phyloP scores from a whole-genome alignment of 2,888 invertebrate genomes.

The Lithophane semibrunnea region DNA sequence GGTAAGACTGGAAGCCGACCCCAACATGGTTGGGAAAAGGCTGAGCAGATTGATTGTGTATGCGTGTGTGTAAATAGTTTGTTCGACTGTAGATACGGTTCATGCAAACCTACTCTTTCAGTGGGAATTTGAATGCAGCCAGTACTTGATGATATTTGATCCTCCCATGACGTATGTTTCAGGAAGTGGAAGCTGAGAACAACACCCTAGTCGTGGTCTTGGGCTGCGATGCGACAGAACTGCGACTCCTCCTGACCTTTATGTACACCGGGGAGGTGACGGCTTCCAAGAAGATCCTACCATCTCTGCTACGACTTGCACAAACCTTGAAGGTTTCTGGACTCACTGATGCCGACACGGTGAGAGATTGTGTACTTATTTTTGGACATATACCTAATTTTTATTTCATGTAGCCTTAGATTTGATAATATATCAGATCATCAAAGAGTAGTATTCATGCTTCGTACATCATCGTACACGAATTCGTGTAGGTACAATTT shows the following conservation, averaged over 20 bases:
- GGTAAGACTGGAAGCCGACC: no score
- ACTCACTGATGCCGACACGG: constrained; percentile 93
- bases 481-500: no score
- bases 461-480: neutral
- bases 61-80: neutral
- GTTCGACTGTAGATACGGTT: neutral
- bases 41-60: no score
- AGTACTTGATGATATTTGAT: constrained; percentile 13
- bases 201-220: constrained; percentile 94
- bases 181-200: constrained; percentile 93
- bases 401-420: neutral
- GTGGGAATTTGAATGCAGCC: neutral
- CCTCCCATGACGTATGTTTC: constrained; percentile 58
- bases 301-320: constrained; percentile 94
- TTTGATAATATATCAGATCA: neutral
- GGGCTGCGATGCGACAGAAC: constrained; percentile 93
- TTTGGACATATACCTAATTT: neutral
- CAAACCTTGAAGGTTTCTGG: constrained; percentile 95
- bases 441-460: neutral
- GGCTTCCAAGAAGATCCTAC: constrained; percentile 94
- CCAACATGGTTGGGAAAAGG: no score
- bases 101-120: neutral
- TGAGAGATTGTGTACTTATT: constrained; percentile 78
- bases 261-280: constrained; percentile 97
- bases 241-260: constrained; percentile 94